These are phyloP conservation scores for Allygus modestus DNA, from an alignment of 2,888 invertebrate genomes.

Conservation along the genomic window DNA sequence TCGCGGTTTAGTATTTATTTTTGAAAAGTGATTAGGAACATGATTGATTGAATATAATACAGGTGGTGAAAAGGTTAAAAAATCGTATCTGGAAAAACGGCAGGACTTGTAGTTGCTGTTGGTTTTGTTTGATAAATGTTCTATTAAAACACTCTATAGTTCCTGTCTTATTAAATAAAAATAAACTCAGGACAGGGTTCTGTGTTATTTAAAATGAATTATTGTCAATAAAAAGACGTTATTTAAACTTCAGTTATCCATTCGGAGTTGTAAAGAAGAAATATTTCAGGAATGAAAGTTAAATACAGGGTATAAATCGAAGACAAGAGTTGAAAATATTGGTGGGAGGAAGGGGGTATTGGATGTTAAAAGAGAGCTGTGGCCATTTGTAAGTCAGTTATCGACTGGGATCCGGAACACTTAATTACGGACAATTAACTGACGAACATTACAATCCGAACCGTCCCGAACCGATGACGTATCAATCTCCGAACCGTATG, in stretches of 20 bases:
- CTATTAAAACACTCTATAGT: too few species aligned
- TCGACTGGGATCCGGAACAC: constrained; percentile 46
- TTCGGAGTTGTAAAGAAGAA: constrained; percentile 7
- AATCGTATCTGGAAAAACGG: too few species aligned
- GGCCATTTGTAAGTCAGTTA: constrained; percentile 54
- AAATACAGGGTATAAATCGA: constrained; percentile 33
- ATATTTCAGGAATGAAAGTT: constrained; percentile 27
- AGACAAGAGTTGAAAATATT: neutral
- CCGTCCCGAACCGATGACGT: constrained; percentile 16
- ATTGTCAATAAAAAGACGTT: too few species aligned
- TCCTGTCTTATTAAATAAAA: too few species aligned
- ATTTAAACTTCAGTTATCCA: neutral
- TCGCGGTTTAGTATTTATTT: too few species aligned
- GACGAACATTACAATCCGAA: neutral
- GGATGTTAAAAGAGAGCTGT: constrained; percentile 23
- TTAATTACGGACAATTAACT: constrained; percentile 62
- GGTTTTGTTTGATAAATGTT: too few species aligned
- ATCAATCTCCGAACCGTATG: neutral
- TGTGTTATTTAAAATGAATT: too few species aligned
- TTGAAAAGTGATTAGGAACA: too few species aligned
- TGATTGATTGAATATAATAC: too few species aligned
- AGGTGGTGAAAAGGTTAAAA: too few species aligned
- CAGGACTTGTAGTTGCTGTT: too few species aligned
- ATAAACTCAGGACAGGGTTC: too few species aligned
- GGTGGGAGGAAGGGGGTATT: neutral